These are phyloP conservation scores for Drosophila mulleri DNA, from an alignment of 2,888 invertebrate species.

Conservation along the genomic window DNA sequence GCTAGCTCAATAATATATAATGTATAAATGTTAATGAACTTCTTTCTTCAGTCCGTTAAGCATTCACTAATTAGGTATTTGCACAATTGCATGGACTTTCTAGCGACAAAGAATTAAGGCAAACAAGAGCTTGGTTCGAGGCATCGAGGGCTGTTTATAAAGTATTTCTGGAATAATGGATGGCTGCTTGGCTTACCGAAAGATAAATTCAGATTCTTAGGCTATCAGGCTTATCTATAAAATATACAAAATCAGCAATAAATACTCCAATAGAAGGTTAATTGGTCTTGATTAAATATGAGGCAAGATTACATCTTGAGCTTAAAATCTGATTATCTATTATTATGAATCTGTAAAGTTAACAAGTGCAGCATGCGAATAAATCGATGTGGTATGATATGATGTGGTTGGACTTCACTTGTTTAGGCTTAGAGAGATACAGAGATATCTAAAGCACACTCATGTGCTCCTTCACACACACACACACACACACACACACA, in stretches of 20 bases:
- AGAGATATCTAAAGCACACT: neutral
- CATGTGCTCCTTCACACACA: constrained; percentile 7
- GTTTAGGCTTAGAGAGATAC: neutral
- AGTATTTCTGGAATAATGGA: neutral
- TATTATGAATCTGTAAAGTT: neutral
- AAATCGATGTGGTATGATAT: neutral
- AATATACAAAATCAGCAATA: too few species aligned
- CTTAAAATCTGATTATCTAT: too few species aligned
- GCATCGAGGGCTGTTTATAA: neutral
- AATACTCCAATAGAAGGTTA: neutral
- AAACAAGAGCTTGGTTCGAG: neutral
- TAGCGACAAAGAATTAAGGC: neutral
- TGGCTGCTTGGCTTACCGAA: too few species aligned
- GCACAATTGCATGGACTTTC: neutral
- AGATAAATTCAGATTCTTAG: too few species aligned
- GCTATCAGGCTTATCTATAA: too few species aligned
- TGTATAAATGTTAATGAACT: too few species aligned
- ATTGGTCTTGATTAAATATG: too few species aligned
- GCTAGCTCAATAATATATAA: too few species aligned
- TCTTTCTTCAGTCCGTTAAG: neutral
- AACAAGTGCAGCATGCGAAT: constrained; percentile 12
- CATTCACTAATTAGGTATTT: neutral
- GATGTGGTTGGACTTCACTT: neutral
- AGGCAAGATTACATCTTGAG: neutral
- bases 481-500: constrained; percentile 8